Evolutionary conservation across 2,888 invertebrate species (phyloP), one percentile per base, ranked within the genome.

Genomic region (Synanthedon myopaeformis): DNA sequence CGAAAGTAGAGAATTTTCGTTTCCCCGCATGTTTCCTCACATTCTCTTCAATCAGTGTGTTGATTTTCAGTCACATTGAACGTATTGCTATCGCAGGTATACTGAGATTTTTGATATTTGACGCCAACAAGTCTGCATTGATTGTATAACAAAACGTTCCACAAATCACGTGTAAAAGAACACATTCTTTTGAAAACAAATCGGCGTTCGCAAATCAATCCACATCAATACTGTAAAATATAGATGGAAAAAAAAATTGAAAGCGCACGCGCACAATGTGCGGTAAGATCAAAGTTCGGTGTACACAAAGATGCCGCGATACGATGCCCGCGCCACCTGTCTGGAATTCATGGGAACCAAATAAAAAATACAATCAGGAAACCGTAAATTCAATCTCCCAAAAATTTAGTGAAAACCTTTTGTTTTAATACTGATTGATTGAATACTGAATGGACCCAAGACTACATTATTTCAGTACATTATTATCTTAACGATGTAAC

Each of bases 271-370:
- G 79, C 72, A 84, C 79, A 81, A 80, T 76, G 73, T 67, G 65
- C 84, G 86, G 86, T 74, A 59, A 72, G 70, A 79, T 83, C 78
- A 83, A 80, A 82, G 71, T 56, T 60, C 56, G 57, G 42, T 57
- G 58, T 67, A 69, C 12, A 23, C 75, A 82, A 80, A 83, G 76
- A 72, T 61, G 74, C 85, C 84, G 82, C 79, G 67, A 70, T 64
- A 63, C 77, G 69, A 73, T 74, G 72, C 75, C 77, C 76, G 72
- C 74, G 75, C 82, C 86, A 85, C 86, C 86, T 86, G 86, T 79
- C 79, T 72, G 75, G 76, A 77, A 81, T 82, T 78, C 83, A 82
- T 83, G 84, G 79, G 84, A 85, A 83, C 74, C 71, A 8, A 45
- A 14, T n/a, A 45, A 66, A 45, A 45, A 45, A 45, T 45, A 13